Percentiles rank a stretch among this genome's conserved stretches.
Evolutionary conservation across 2,888 invertebrate genomes (phyloP).

Genomic region (Dolichopus griseipennis): DNA sequence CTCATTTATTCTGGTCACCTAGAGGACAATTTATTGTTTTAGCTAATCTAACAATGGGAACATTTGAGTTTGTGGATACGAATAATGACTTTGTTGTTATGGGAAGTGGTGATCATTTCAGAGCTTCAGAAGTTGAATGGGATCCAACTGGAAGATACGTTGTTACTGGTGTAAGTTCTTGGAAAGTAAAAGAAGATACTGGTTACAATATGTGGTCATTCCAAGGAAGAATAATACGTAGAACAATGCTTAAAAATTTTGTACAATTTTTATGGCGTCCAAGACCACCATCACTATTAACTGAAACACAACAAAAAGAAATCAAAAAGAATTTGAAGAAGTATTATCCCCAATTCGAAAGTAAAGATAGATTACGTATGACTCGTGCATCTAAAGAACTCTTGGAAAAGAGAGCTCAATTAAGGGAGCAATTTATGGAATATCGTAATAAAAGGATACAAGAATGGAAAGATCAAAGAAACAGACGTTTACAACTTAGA

Average conservation of each 20-base stretch:
- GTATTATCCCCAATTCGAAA: conserved; percentile 91
- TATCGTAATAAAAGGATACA: conserved; percentile 66
- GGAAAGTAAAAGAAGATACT: conserved; percentile 87
- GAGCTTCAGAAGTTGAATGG: conserved; percentile 94
- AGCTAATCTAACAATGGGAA: conserved; percentile 81
- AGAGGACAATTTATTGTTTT: conserved; percentile 90
- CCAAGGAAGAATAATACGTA: conserved; percentile 66
- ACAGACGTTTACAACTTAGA: conserved; percentile 73
- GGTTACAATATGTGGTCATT: conserved; percentile 98
- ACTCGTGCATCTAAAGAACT: conserved; percentile 91
- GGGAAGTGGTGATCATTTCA: conserved; percentile 89
- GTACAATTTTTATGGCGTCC: conserved; percentile 96
- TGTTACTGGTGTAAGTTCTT: conserved; percentile 87
- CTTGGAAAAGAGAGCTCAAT: conserved; percentile 79
- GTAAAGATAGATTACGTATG: conserved; percentile 87
- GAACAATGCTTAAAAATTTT: conserved; percentile 85
- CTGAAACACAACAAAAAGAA: conserved; percentile 81
- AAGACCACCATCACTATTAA: conserved; percentile 75
- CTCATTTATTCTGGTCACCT: conserved; percentile 93
- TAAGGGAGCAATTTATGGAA: conserved; percentile 78
- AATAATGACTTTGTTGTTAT: conserved; percentile 90
- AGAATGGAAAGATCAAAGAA: conserved; percentile 70
- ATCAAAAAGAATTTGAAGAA: conserved; percentile 97
- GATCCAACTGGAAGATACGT: conserved; percentile 98
- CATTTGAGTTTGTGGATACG: conserved; percentile 90